Evolutionary conservation across 2,888 invertebrate species (phyloP), one percentile per base, ranked within the genome.

Genomic region (Cheilosia scutellata): DNA sequence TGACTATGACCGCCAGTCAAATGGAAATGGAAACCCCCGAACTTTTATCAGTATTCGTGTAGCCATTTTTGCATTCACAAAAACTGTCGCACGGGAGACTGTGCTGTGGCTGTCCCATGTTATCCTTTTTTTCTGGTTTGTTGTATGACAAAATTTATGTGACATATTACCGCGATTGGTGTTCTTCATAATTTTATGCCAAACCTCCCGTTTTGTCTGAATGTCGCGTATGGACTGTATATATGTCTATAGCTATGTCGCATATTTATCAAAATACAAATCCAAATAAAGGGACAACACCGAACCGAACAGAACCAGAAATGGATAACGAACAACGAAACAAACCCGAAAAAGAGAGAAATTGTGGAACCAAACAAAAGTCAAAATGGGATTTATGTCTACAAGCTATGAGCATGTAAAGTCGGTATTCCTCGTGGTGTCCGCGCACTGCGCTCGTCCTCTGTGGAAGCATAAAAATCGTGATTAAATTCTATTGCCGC

Each of bases 371-470:
- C 66, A 77, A 82, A 86, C 80, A 86, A 86, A 82, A 86, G 86
- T 86, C 82, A 82, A 82, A 82, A 86, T 80, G 80, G 82, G 80
- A 87, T 87, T 87, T 87, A 87, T 87, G 87, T 87, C 82, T 87
- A 87, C 87, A 87, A 87, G 82, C 77, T 60, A 60, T 63, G 82
- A 75, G 87, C 82, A 78, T 87, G 87, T 87, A 72, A 77, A 82
- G 68, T 71, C 51, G 62, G 29, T 86, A 71, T 71, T 63, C 33
- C 77, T 70, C 66, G 58, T 70, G 63, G 70, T 71, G 27, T 47
- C 55, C 53, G 60, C 53, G 55, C 27, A 49, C 44, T 47, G 49
- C 63, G 20, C 55, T 29, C 40, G 13, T 27, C 42, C 49, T 11
- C 68, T 27, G 44, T 72, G 60, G 57, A 57, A 83, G 80, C 76